Evolutionary conservation across 2,113 vertebrate genomes (phyloP).

Genomic region (Psettodes erumei): DNA sequence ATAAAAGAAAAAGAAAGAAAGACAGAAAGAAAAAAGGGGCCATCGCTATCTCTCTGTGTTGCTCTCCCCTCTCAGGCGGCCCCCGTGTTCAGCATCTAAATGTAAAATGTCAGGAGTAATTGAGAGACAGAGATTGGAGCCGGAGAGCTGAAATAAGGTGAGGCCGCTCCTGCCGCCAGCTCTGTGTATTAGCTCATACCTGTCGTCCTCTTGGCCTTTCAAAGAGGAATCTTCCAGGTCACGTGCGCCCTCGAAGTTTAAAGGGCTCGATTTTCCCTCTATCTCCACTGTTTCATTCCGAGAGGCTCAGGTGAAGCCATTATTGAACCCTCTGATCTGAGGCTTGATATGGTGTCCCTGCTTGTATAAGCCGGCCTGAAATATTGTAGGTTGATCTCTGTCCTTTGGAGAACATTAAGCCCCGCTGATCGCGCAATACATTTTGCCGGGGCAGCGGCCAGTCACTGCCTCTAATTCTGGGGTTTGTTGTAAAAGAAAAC

Average conservation of each 20-base stretch:
- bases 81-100: slow-evolving; percentile 30
- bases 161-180: slow-evolving; percentile 38
- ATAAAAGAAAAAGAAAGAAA: background rate
- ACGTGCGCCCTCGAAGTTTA: slow-evolving; percentile 48
- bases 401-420: slow-evolving; percentile 63
- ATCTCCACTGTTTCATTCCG: slow-evolving; percentile 41
- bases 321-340: slow-evolving; percentile 69
- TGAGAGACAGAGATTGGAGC: slow-evolving; percentile 45
- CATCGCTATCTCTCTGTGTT: background rate
- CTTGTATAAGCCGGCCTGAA: slow-evolving; percentile 55
- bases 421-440: slow-evolving; percentile 43
- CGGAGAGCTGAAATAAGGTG: slow-evolving; percentile 10
- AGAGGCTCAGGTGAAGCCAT: slow-evolving; percentile 57
- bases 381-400: slow-evolving; percentile 65
- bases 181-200: slow-evolving; percentile 26
- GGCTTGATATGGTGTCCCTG: slow-evolving; percentile 42
- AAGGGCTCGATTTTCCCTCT: slow-evolving; percentile 54
- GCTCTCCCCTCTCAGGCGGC: background rate
- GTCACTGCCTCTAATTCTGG: slow-evolving; percentile 38
- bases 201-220: slow-evolving; percentile 39
- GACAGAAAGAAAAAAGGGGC: background rate
- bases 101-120: slow-evolving; percentile 59
- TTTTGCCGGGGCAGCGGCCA: slow-evolving; percentile 16
- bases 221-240: slow-evolving; percentile 50
- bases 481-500: slow-evolving; percentile 44